Evolutionary conservation across 92 coral and sea anemone species (phyloP).

Genomic region (Siderastrea radians): DNA sequence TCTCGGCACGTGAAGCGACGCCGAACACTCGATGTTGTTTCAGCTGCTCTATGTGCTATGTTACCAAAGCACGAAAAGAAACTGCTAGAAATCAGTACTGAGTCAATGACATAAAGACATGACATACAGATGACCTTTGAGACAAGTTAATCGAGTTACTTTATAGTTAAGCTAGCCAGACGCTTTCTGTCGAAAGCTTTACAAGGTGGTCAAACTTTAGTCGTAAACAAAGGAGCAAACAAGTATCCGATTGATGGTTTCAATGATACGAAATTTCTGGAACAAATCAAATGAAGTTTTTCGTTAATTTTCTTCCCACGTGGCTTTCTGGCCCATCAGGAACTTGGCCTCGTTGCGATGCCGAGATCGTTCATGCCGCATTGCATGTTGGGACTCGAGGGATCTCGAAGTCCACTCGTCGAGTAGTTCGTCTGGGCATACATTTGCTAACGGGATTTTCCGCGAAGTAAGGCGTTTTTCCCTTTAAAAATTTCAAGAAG

Average conservation of each 20-base stretch:
- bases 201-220: neutral
- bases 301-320: slow-evolving; percentile 11
- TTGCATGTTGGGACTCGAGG: slow-evolving; percentile 57
- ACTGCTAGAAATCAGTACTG: neutral
- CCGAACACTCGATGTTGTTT: neutral
- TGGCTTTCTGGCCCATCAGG: slow-evolving; percentile 12
- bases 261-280: slow-evolving; percentile 5
- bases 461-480: slow-evolving; percentile 6
- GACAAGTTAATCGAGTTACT: too few relatives aligned
- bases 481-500: neutral
- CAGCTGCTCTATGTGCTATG: slow-evolving; percentile 1
- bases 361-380: neutral
- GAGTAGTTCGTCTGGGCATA: slow-evolving; percentile 21
- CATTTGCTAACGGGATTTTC: neutral
- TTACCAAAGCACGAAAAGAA: neutral
- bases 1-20: neutral
- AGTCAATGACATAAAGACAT: neutral
- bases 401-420: slow-evolving; percentile 56
- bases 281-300: neutral
- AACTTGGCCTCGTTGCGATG: slow-evolving; percentile 32
- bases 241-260: neutral
- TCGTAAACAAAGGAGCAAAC: neutral
- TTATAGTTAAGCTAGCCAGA: neutral
- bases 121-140: too few relatives aligned
- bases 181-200: neutral